These are phyloP conservation scores for Etheostoma nigrum DNA, from an alignment of 2,797 vertebrate genomes.

Conservation along the genomic window DNA sequence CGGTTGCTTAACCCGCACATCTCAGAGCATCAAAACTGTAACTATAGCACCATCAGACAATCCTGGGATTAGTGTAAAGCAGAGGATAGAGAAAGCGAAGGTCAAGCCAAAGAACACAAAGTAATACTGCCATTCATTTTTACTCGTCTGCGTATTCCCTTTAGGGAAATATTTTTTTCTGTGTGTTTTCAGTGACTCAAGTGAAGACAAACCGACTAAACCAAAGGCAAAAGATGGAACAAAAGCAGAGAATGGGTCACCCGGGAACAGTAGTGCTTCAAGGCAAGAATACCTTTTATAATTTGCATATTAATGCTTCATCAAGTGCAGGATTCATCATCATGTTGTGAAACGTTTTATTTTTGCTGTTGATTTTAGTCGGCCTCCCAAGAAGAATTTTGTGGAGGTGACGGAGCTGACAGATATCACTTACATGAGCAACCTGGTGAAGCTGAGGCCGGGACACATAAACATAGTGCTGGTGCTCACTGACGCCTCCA, in stretches of 20 bases:
- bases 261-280: conserved; percentile 74
- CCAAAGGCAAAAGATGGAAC: conserved; percentile 86
- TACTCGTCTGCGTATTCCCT: background rate
- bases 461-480: conserved; percentile 98
- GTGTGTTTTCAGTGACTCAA: conserved; percentile 89
- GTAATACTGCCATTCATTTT: background rate
- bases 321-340: background rate
- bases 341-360: background rate
- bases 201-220: conserved; percentile 88
- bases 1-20: conserved; percentile 9
- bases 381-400: conserved; percentile 93
- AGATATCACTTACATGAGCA: conserved; percentile 95
- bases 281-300: conserved; percentile 76
- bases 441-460: conserved; percentile 94
- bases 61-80: background rate
- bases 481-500: conserved; percentile 92
- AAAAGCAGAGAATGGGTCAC: conserved; percentile 85
- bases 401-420: conserved; percentile 98
- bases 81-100: background rate
- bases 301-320: background rate
- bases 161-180: background rate
- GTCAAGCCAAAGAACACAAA: conserved; percentile 1
- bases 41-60: background rate
- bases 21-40: background rate
- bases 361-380: conserved; percentile 67